Percentiles rank a stretch among this genome's conserved stretches.
phyloP scores from a whole-genome alignment of 1,140 invertebrate species.

The Chionoecetes opilio region DNA sequence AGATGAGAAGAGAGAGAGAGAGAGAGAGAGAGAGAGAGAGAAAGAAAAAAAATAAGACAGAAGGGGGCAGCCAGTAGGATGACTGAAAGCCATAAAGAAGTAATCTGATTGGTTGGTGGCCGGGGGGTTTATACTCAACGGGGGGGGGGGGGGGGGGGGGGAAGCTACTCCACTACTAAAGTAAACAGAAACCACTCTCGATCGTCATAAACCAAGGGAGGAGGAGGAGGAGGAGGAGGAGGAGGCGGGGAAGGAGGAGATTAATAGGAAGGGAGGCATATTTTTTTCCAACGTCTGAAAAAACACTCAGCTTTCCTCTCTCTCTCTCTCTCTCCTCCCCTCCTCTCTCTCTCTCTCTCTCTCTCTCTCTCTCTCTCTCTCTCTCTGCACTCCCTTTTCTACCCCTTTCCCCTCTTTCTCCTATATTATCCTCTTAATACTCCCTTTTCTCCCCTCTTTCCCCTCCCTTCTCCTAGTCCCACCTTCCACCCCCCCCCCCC shows the following conservation, averaged over 20 bases:
- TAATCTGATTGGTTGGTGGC: background rate
- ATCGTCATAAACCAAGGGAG: background rate
- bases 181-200: background rate
- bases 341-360: background rate
- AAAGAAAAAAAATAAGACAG: background rate
- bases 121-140: background rate
- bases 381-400: too few species aligned
- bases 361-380: too few species aligned
- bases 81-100: background rate
- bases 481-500: too few species aligned
- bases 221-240: slow-evolving; percentile 5
- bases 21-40: slow-evolving; percentile 8
- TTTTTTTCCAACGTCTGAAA: background rate
- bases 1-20: background rate
- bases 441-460: too few species aligned
- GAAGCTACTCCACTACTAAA: background rate
- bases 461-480: too few species aligned
- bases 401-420: too few species aligned
- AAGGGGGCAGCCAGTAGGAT: background rate
- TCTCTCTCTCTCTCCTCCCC: background rate
- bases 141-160: too few species aligned
- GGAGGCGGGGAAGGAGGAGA: background rate
- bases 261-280: background rate
- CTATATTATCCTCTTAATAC: too few species aligned
- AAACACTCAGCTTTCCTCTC: background rate